Evolutionary conservation across 2,113 vertebrate genomes (phyloP).

Genomic region (Geococcyx californianus): DNA sequence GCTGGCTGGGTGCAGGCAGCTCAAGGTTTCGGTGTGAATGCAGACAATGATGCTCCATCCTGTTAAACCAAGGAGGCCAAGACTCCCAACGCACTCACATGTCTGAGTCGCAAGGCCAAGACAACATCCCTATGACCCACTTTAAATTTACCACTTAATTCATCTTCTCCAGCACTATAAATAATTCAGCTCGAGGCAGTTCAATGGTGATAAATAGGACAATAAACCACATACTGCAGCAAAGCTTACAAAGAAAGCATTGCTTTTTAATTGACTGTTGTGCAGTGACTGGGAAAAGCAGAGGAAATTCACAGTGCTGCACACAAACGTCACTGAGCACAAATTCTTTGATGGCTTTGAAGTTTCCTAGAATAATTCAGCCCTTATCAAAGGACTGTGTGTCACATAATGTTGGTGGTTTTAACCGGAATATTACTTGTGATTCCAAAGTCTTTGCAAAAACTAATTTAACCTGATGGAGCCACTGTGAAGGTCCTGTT

Average conservation of each 20-base stretch:
- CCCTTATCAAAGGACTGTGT: neutral
- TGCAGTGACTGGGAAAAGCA: neutral
- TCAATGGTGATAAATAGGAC: slow-evolving; percentile 54
- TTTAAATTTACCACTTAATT: slow-evolving; percentile 54
- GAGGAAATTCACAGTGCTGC: neutral
- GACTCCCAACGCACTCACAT: neutral
- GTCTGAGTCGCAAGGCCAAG: neutral
- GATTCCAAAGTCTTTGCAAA: neutral
- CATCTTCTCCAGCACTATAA: slow-evolving; percentile 32
- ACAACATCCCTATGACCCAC: slow-evolving; percentile 26
- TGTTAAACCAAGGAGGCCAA: neutral
- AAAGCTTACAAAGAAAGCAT: slow-evolving; percentile 31
- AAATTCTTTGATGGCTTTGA: slow-evolving; percentile 34
- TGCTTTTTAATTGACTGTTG: neutral
- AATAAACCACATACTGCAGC: slow-evolving; percentile 9
- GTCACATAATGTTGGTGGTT: neutral
- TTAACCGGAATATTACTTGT: neutral
- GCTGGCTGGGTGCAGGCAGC: neutral
- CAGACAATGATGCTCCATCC: neutral
- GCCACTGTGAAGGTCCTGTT: neutral
- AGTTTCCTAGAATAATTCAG: neutral
- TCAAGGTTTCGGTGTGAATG: neutral
- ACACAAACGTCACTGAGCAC: neutral
- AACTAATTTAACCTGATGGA: neutral
- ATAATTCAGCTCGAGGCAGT: slow-evolving; percentile 42